Percentiles rank a stretch among this genome's conserved stretches.
Evolutionary conservation across 2,113 vertebrate genomes (phyloP).

Genomic region (Anas platyrhynchos): DNA sequence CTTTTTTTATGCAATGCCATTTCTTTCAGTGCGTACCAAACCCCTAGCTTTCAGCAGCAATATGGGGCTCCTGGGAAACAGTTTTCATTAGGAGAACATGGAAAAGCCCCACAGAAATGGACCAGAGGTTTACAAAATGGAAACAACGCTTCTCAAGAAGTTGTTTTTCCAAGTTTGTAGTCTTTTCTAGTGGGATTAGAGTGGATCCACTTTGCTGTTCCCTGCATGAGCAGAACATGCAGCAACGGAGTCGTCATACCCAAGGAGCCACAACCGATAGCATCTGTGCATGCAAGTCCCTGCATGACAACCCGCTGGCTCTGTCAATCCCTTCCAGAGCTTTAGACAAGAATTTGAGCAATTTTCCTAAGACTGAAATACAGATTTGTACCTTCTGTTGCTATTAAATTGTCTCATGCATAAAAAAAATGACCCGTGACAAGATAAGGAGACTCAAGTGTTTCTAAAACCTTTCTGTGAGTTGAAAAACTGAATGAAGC

Average conservation of each 20-base stretch:
- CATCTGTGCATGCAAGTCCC: background rate
- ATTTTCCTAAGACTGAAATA: background rate
- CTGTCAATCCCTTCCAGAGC: background rate
- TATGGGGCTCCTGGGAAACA: background rate
- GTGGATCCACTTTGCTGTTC: background rate
- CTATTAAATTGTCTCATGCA: background rate
- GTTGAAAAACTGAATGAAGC: background rate
- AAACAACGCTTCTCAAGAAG: background rate
- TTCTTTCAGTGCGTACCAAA: background rate
- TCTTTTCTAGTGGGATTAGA: background rate
- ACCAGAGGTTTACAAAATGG: background rate
- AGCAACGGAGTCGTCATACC: background rate
- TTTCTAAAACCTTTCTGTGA: background rate
- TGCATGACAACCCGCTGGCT: background rate
- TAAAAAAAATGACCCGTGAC: background rate
- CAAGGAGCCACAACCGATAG: rapidly evolving
- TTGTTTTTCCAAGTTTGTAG: background rate
- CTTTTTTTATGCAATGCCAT: background rate
- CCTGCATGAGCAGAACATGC: background rate
- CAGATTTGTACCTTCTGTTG: background rate
- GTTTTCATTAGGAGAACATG: background rate
- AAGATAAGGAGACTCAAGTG: background rate
- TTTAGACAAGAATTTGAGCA: background rate
- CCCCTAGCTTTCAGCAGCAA: background rate
- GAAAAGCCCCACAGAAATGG: background rate